A percentile compares a stretch with the other conserved stretches of the same genome.
These are phyloP conservation scores for Neocrepidodera transversa DNA, from an alignment of 2,888 invertebrate species.

Conservation along the genomic window DNA sequence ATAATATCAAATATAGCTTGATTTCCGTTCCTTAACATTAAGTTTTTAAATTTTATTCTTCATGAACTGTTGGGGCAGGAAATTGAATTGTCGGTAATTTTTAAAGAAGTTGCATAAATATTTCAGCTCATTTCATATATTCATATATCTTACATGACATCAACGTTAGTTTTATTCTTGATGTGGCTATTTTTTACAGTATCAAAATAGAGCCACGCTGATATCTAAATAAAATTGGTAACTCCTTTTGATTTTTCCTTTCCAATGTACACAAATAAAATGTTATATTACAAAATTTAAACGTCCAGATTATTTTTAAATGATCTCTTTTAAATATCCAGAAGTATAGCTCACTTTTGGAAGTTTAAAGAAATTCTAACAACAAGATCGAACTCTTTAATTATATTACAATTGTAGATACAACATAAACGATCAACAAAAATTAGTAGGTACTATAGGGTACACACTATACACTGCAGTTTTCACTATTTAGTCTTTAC, in stretches of 20 bases:
- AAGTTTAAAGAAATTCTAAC: conserved; percentile 36
- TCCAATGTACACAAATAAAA: conserved; percentile 41
- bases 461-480: conserved; percentile 40
- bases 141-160: conserved; percentile 36
- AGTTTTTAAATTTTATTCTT: neutral
- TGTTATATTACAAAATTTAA: conserved; percentile 39
- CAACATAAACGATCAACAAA: conserved; percentile 37
- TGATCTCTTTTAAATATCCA: conserved; percentile 39
- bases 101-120: conserved; percentile 6
- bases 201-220: conserved; percentile 41
- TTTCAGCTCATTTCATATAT: conserved; percentile 23
- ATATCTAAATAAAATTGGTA: conserved; percentile 37
- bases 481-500: conserved; percentile 40
- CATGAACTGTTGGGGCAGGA: conserved; percentile 17
- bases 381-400: conserved; percentile 38
- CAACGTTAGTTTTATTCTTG: conserved; percentile 38
- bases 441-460: conserved; percentile 37
- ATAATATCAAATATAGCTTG: too few relatives aligned
- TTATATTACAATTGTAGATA: conserved; percentile 39
- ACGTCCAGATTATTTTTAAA: conserved; percentile 38
- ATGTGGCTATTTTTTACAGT: conserved; percentile 41
- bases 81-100: conserved; percentile 5
- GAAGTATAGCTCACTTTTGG: conserved; percentile 14
- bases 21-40: too few relatives aligned
- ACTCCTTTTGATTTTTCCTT: conserved; percentile 41